Base-by-base conservation (phyloP, 2,797 vertebrate species). In the Molossus alvarezi region DNA sequence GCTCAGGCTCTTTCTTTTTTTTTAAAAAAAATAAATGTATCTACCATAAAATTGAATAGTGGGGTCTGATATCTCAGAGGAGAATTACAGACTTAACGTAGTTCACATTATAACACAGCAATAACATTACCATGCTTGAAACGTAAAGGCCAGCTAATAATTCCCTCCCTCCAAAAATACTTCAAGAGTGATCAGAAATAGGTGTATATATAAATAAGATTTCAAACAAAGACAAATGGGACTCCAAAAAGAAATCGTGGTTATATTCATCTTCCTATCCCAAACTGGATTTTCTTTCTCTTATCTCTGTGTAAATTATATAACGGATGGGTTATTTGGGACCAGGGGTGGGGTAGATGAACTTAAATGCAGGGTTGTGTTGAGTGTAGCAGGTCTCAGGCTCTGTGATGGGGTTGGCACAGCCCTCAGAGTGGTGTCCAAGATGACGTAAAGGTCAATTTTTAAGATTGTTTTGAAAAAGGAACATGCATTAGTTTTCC, bases 171-270 rank as follows among this genome's bases (percentile, higher is more conserved):
- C 60, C 21, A 58, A 83, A 94, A 88, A 67, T 18, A 51, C 9
- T 53, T 37, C 45, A 89, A 89, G 13, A 83, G 87, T 92, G 23
- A 21, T 83, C 27, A 82, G 29, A 80, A 58, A 73, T 85, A n/a
- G 2, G 2, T 85, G 18, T 33, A 3, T 33, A 25, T 62, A 33
- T 55, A 81, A 95, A 57, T 15, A 87, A 65, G 23, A 84, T 89
- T 85, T 84, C 90, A 64, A 88, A 48, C 64, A 37, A 88, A 89
- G 7, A 80, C 58, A 18, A 5, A 18, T 20, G 45, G 6, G 10
- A 25, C 13, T 72, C 58, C 65, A 11, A 3, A 80, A 76, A 65
- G 18, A 23, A 37, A 27, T 18, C 10, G 13, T 25, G 2, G 55
- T 21, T 67, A 84, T 65, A 95, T 55, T 80, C 25, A 57, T 15